Percentiles rank a stretch among this genome's conserved stretches.
phyloP scores from a whole-genome alignment of 2,888 invertebrate species.

The Volucella inflata region DNA sequence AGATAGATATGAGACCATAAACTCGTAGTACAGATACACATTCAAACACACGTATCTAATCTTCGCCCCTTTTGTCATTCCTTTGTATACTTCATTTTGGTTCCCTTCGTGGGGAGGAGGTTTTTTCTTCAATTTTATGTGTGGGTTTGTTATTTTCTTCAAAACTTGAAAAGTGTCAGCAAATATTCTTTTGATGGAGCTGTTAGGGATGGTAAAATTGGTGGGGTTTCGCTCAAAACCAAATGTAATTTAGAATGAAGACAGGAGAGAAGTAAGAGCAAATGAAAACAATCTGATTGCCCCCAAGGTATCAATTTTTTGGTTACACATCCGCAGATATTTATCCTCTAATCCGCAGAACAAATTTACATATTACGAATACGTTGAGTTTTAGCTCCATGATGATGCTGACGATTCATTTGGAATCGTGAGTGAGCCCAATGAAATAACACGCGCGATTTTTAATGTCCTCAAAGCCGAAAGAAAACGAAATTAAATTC shows the following conservation, averaged over 20 bases:
- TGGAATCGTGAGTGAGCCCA: constrained; percentile 43
- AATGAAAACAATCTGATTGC: constrained; percentile 29
- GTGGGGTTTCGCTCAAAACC: not conserved
- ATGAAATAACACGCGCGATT: constrained; percentile 54
- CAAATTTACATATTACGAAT: constrained; percentile 62
- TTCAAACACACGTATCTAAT: constrained; percentile 22
- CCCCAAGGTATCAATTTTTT: constrained; percentile 59
- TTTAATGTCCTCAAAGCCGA: constrained; percentile 58
- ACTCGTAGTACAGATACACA: not conserved
- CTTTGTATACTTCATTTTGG: constrained; percentile 28
- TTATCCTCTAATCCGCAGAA: constrained; percentile 47
- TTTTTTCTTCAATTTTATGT: too few relatives aligned
- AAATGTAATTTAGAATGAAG: constrained; percentile 15
- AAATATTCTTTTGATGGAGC: constrained; percentile 5
- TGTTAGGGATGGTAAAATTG: not conserved
- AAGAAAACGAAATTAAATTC: constrained; percentile 60
- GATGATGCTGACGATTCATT: constrained; percentile 33
- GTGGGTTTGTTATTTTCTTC: too few relatives aligned
- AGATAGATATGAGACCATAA: constrained; percentile 35
- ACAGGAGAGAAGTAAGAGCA: not conserved
- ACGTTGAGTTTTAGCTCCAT: constrained; percentile 8
- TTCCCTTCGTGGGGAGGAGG: not conserved
- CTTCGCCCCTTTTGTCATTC: constrained; percentile 5
- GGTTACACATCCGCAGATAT: constrained; percentile 34
- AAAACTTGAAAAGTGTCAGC: constrained; percentile 21